Evolutionary conservation across 2,888 invertebrate species (phyloP).

Genomic region (Pedicia rivosa): DNA sequence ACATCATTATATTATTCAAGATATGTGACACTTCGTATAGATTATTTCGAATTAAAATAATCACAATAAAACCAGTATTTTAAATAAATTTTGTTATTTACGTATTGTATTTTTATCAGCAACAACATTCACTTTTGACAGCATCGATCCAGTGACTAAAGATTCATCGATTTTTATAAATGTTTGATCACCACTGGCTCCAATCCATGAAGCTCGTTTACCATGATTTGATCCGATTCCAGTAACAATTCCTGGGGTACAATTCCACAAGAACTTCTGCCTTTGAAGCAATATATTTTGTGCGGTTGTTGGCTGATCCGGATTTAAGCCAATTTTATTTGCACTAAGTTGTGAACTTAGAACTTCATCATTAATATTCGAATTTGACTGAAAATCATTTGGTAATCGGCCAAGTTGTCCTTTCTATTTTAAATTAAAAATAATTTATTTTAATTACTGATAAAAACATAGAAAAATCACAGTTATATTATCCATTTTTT

Average conservation of each 20-base stretch:
- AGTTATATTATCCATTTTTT: no score
- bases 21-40: no score
- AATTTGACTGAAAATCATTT: constrained; percentile 24
- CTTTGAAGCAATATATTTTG: constrained; percentile 22
- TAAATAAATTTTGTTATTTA: constrained; percentile 32
- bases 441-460: no score
- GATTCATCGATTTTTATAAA: constrained; percentile 84
- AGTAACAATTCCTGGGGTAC: constrained; percentile 31
- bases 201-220: constrained; percentile 81
- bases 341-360: constrained; percentile 8
- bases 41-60: no score
- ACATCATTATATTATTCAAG: no score
- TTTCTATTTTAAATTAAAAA: constrained; percentile 35
- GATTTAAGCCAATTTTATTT: constrained; percentile 13
- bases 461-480: constrained; percentile 5
- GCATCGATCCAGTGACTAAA: constrained; percentile 77
- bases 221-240: constrained; percentile 67
- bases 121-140: constrained; percentile 76
- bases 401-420: constrained; percentile 44
- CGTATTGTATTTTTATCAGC: constrained; percentile 74
- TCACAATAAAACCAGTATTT: no score
- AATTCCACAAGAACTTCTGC: constrained; percentile 30
- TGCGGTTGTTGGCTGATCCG: constrained; percentile 11
- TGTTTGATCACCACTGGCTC: constrained; percentile 93
- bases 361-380: constrained; percentile 10